Evolutionary conservation across 2,797 vertebrate species (phyloP).

Genomic region (Gymnodraco acuticeps): DNA sequence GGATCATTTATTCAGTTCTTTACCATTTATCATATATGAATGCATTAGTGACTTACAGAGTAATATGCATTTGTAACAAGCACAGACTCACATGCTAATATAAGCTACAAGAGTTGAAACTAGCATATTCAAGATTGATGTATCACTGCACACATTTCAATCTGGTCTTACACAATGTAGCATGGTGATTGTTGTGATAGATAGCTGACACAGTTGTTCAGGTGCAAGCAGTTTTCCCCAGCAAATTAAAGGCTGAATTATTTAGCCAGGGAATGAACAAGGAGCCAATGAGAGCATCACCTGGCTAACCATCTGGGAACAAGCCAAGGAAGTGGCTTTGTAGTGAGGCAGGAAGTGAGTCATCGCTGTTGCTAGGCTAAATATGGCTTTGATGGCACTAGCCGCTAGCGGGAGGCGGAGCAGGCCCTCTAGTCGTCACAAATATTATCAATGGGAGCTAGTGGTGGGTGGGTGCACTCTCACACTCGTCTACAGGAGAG

Average conservation of each 20-base stretch:
- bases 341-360: slow-evolving; percentile 86
- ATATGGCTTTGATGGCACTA: slow-evolving; percentile 77
- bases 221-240: slow-evolving; percentile 29
- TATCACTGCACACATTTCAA: neutral
- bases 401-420: slow-evolving; percentile 61
- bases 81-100: slow-evolving; percentile 2
- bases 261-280: slow-evolving; percentile 49
- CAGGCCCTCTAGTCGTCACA: slow-evolving; percentile 49
- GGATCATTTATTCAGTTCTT: too few relatives aligned
- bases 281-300: slow-evolving; percentile 69
- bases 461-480: slow-evolving; percentile 4
- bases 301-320: slow-evolving; percentile 69
- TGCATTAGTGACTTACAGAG: slow-evolving; percentile 15
- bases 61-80: neutral
- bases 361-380: slow-evolving; percentile 84
- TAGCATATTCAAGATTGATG: neutral
- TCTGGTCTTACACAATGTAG: neutral
- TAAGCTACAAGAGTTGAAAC: slow-evolving; percentile 18
- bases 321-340: slow-evolving; percentile 83
- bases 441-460: slow-evolving; percentile 70
- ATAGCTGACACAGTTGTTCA: slow-evolving; percentile 49
- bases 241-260: slow-evolving; percentile 67
- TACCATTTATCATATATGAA: slow-evolving; percentile 1
- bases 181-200: slow-evolving; percentile 1
- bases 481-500: neutral